These are phyloP conservation scores for Sebastes itinus DNA, from an alignment of 2,797 vertebrate species.

Conservation along the genomic window DNA sequence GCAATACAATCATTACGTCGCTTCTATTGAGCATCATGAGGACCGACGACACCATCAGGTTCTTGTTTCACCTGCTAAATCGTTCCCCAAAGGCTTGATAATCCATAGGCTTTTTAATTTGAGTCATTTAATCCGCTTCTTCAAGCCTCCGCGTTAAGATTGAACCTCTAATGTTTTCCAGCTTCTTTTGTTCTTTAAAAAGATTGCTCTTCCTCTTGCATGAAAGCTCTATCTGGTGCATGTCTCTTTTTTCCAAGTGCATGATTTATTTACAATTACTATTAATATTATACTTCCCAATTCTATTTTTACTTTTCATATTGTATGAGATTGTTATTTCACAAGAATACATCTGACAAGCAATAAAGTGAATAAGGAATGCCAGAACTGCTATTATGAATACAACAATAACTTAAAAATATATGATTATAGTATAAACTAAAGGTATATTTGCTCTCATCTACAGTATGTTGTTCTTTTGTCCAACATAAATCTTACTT, in stretches of 20 bases:
- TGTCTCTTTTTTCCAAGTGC: conserved; percentile 11
- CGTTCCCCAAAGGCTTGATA: not conserved
- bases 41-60: conserved; percentile 64
- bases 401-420: not conserved
- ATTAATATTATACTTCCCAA: conserved; percentile 1
- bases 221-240: not conserved
- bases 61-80: conserved; percentile 1
- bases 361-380: not conserved
- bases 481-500: not conserved
- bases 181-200: conserved; percentile 10
- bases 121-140: not conserved
- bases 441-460: not conserved
- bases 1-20: conserved; percentile 77
- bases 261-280: not conserved
- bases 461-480: not conserved
- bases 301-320: not conserved
- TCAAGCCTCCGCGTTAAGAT: not conserved
- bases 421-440: not conserved
- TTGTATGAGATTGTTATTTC: not conserved
- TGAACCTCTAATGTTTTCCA: conserved; percentile 1
- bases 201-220: not conserved
- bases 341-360: not conserved
- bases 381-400: not conserved
- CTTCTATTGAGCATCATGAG: conserved; percentile 74
- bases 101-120: not conserved